phyloP scores from a whole-genome alignment of 2,888 invertebrate species.

The Elysia crispata region DNA sequence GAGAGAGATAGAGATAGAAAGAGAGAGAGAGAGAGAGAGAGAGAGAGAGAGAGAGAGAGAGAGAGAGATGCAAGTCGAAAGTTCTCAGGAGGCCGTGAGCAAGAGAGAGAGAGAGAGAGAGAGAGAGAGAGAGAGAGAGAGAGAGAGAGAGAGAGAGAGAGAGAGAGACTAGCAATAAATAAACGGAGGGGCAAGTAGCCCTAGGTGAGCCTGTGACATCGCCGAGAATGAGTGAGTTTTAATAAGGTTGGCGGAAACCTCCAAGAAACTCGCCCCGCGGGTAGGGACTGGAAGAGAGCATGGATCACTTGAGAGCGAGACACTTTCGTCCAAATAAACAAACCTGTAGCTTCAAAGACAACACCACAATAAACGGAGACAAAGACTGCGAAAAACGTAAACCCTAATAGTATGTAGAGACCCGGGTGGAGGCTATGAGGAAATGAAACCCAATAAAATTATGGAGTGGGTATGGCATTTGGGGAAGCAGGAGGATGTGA shows the following conservation, averaged over 20 bases:
- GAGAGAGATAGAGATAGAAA: too few species aligned
- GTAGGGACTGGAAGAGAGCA: not conserved
- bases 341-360: slow-evolving; percentile 38
- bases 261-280: not conserved
- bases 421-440: too few species aligned
- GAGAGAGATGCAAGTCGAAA: too few species aligned
- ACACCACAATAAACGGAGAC: slow-evolving; percentile 40
- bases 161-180: slow-evolving; percentile 3
- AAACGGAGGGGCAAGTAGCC: slow-evolving; percentile 17
- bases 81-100: not conserved
- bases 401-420: too few species aligned
- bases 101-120: too few species aligned
- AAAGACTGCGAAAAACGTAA: not conserved
- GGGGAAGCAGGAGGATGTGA: too few species aligned
- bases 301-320: slow-evolving; percentile 32
- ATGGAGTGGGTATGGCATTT: too few species aligned
- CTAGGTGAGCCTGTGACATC: not conserved
- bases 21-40: too few species aligned
- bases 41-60: too few species aligned
- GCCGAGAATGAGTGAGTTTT: slow-evolving; percentile 6
- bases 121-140: too few species aligned
- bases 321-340: slow-evolving; percentile 40
- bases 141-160: too few species aligned
- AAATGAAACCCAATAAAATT: too few species aligned
- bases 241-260: slow-evolving; percentile 38